Evolutionary conservation across 2,797 vertebrate species (phyloP), one percentile per base, ranked within the genome.

Genomic region (Acomys russatus): DNA sequence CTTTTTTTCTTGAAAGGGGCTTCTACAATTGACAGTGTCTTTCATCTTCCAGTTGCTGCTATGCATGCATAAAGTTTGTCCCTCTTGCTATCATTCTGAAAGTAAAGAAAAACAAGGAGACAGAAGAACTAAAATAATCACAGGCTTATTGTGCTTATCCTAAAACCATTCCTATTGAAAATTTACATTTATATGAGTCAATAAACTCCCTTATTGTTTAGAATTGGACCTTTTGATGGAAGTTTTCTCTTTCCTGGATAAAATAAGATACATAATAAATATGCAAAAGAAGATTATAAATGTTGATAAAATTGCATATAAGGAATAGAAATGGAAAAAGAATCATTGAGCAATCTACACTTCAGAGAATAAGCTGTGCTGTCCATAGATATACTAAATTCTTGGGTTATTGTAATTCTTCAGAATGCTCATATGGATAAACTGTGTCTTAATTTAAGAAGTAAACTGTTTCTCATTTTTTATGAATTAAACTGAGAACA

Each of bases 131-230:
- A 33, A 88, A 91, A 91, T 86, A 86, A 83, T 71, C 18, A n/a
- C 22, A 88, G 38, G 15, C n/a, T 93, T 90, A 71, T 63, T 95
- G n/a, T 94, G 18, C 88, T 85, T 87, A 63, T 33, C 20, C 20
- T 90, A 84, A 94, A 66, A 18, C 8, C 38, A 85, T 20, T 76
- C 17, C n/a, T 94, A 17, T 28, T 78, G 35, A 94, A 79, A 73
- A 95, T 28, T 97, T 95, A 51, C 68, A 92, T 77, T 88, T 92
- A 92, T 74, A 68, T 94, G 66, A 95, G 20, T 86, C 35, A 89
- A 92, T 92, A 83, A 77, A 79, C 94, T n/a, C 78, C 11, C 9
- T 95, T 59, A 73, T 71, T 71, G 0, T 86, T 94, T 91, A 90
- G 28, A 49, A 90, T 66, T 91, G 92, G 0, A 4, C 30, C 8